phyloP scores from a whole-genome alignment of 2,888 invertebrate genomes.

The Agrotis exclamationis region DNA sequence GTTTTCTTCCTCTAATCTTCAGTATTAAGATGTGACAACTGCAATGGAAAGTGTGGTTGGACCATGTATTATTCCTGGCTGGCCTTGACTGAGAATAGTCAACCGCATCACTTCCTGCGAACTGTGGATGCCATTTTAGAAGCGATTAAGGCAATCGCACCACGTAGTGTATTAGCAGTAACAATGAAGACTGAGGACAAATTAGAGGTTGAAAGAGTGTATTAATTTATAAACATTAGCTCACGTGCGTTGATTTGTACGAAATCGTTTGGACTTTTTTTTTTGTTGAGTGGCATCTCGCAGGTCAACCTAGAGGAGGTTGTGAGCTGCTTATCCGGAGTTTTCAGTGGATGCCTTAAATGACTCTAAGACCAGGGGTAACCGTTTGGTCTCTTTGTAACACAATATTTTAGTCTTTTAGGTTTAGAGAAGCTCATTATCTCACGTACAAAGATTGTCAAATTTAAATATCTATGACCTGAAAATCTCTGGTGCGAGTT shows the following conservation, averaged over 20 bases:
- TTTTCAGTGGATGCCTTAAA: too few relatives aligned
- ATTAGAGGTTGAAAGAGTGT: conserved; percentile 13
- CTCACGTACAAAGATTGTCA: background rate
- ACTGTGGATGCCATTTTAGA: conserved; percentile 45
- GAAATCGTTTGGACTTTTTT: too few relatives aligned
- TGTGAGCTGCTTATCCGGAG: too few relatives aligned
- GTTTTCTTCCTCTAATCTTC: conserved; percentile 6
- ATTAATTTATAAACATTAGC: conserved; percentile 4
- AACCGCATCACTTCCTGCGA: conserved; percentile 53
- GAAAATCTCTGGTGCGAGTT: too few relatives aligned
- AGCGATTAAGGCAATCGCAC: conserved; percentile 42
- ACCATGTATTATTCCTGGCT: conserved; percentile 41
- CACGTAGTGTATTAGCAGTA: conserved; percentile 31
- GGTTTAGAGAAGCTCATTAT: background rate
- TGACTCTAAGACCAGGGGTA: too few relatives aligned
- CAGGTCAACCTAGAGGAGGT: too few relatives aligned
- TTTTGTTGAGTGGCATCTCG: too few relatives aligned
- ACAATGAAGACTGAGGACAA: conserved; percentile 9
- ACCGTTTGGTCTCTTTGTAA: background rate
- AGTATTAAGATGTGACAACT: conserved; percentile 30
- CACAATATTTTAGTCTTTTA: background rate
- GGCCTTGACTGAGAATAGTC: conserved; percentile 54
- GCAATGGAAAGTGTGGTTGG: conserved; percentile 45
- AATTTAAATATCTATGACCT: too few relatives aligned
- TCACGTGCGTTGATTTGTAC: background rate